phyloP scores from a whole-genome alignment of 2,113 vertebrate genomes.

The Struthio camelus region DNA sequence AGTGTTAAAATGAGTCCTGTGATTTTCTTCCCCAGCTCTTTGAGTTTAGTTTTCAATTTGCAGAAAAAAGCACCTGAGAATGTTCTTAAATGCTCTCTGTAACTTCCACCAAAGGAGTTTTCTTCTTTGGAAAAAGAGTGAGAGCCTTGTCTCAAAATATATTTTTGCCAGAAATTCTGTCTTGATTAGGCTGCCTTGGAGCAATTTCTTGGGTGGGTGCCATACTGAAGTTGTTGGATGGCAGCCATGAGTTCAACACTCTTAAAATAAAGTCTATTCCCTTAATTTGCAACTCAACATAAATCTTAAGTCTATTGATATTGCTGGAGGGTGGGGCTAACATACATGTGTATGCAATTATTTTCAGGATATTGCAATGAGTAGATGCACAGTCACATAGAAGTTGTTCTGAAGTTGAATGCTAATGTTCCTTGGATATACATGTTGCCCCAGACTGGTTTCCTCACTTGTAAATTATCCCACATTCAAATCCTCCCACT shows the following conservation, averaged over 20 bases:
- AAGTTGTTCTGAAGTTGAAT: background rate
- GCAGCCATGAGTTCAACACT: conserved; percentile 36
- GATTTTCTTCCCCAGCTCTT: background rate
- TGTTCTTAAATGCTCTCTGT: conserved; percentile 24
- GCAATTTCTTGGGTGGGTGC: conserved; percentile 36
- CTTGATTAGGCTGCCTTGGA: conserved; percentile 36
- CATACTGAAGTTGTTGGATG: conserved; percentile 46
- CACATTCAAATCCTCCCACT: background rate
- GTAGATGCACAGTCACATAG: background rate
- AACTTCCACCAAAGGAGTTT: background rate
- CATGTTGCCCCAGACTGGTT: background rate
- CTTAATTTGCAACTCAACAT: conserved; percentile 51
- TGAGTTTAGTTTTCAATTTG: conserved; percentile 11
- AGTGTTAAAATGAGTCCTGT: conserved; percentile 9
- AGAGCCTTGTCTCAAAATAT: background rate
- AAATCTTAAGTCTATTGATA: conserved; percentile 37
- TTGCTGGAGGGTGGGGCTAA: conserved; percentile 22
- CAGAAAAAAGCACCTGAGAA: conserved; percentile 3
- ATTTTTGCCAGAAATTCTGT: conserved; percentile 47
- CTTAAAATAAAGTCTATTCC: conserved; percentile 49
- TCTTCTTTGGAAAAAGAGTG: conserved; percentile 54
- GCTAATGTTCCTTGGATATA: background rate
- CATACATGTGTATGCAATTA: conserved; percentile 50
- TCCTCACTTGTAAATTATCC: conserved; percentile 32
- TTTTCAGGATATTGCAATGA: conserved; percentile 36